These are phyloP conservation scores for Chrysolina americana DNA, from an alignment of 2,888 invertebrate species.

Conservation along the genomic window DNA sequence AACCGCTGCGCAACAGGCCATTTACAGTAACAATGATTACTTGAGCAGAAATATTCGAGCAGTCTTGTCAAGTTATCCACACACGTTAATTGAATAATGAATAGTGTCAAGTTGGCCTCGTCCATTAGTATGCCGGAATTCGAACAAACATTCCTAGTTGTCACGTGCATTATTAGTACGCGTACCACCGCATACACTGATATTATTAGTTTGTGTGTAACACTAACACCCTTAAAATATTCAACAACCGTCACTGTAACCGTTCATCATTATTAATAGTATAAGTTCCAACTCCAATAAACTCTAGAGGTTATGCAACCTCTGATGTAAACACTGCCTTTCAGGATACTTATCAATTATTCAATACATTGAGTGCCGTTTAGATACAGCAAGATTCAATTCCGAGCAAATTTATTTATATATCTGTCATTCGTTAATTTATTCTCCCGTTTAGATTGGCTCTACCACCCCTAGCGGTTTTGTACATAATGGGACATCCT, in stretches of 20 bases:
- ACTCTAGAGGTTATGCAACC: slow-evolving; percentile 6
- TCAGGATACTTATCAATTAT: slow-evolving; percentile 8
- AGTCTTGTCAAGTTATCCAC: not conserved
- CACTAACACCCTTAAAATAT: slow-evolving; percentile 17
- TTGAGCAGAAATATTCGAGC: too few species aligned
- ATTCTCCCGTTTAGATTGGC: too few species aligned
- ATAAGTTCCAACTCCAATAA: slow-evolving; percentile 8
- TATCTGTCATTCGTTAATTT: not conserved
- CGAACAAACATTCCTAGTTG: not conserved
- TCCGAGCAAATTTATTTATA: not conserved
- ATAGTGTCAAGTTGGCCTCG: not conserved
- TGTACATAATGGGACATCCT: too few species aligned
- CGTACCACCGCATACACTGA: not conserved
- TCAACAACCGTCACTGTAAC: slow-evolving; percentile 1
- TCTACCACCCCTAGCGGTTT: too few species aligned
- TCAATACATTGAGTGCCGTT: slow-evolving; percentile 13
- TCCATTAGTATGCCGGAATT: not conserved
- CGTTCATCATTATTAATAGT: slow-evolving; percentile 21
- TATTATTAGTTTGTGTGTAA: slow-evolving; percentile 10
- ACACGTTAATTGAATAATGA: not conserved
- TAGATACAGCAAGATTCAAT: slow-evolving; percentile 4
- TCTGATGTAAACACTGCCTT: slow-evolving; percentile 21
- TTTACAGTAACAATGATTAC: too few species aligned
- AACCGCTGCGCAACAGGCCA: too few species aligned
- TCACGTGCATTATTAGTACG: slow-evolving; percentile 1